Evolutionary conservation across 2,797 vertebrate genomes (phyloP), one percentile per base, ranked within the genome.

Genomic region (Sternarchorhynchus goeldii): DNA sequence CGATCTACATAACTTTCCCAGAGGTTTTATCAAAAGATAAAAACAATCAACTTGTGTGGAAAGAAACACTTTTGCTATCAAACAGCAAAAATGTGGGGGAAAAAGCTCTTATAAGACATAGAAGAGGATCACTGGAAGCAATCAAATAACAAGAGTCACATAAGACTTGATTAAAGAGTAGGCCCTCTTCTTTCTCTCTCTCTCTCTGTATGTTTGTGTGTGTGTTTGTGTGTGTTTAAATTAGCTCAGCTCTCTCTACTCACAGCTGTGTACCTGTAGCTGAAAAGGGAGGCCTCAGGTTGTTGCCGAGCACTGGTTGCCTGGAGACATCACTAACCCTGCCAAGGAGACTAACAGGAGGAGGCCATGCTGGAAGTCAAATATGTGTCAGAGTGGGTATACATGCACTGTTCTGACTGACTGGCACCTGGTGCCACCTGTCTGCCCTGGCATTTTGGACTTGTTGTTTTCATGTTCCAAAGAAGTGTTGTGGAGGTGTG

Each of bases 221-320:
- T 68, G 17, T 68, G 65, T 41, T 18, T 45, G 64, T 45, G 64
- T 67, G 31, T 39, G 3, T 45, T 45, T 20, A 18, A 4, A 17
- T 73, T 29, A 53, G 59, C 73, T 53, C 45, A 8, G 39, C 34
- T 21, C 12, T 10, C 69, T 60, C 73, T 34, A 57, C 79, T 74
- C 81, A 20, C 85, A 86, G 86, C 83, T 83, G 84, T 25, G 36
- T 80, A 76, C 81, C 76, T 50, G 5, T 16, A 81, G 78, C 75
- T 65, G 77, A 84, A 80, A 75, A 20, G 78, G 50, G 83, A 80
- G 84, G 85, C 78, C 76, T 84, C 53, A 14, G 74, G 82, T 83
- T 71, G 82, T 62, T 75, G 80, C 83, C 77, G 34, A 39, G 70
- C 72, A 20, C 73, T 6, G 36, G 82, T 85, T 80, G 80, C 81